These are phyloP conservation scores for Drosophila subsilvestris DNA, from an alignment of 2,888 invertebrate species.

Conservation along the genomic window DNA sequence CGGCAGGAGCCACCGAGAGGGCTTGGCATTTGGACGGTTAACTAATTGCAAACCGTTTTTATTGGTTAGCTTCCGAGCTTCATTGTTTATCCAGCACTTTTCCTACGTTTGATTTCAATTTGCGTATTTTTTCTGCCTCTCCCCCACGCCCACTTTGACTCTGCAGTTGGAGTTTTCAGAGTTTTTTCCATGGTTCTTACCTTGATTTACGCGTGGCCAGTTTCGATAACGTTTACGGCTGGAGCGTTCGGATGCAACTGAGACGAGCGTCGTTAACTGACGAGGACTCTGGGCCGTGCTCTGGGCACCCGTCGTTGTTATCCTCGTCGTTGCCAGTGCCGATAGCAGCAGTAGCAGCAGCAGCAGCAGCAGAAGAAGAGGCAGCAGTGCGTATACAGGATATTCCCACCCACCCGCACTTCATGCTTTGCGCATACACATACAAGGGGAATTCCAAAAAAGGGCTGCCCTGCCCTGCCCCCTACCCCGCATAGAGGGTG, in stretches of 20 bases:
- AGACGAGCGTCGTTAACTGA: conserved; percentile 77
- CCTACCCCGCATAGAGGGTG: conserved; percentile 44
- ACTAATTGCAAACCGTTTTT: conserved; percentile 41
- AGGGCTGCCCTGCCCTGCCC: too few species aligned
- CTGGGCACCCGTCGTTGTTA: conserved; percentile 45
- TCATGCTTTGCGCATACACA: conserved; percentile 55
- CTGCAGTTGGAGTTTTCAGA: conserved; percentile 12
- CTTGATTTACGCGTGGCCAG: conserved; percentile 68
- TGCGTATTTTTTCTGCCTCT: conserved; percentile 13
- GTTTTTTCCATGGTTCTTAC: conserved; percentile 47
- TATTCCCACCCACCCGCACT: conserved; percentile 39
- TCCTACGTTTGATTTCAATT: conserved; percentile 42
- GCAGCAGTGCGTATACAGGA: conserved; percentile 57
- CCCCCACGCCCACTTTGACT: conserved; percentile 1
- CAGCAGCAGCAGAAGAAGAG: background rate
- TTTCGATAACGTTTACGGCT: conserved; percentile 76
- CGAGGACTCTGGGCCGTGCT: conserved; percentile 45
- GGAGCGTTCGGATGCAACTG: conserved; percentile 82
- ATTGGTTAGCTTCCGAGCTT: background rate
- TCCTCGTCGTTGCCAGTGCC: conserved; percentile 48
- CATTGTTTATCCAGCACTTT: conserved; percentile 17
- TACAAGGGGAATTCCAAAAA: conserved; percentile 52
- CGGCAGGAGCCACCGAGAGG: conserved; percentile 36
- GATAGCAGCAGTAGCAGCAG: conserved; percentile 28
- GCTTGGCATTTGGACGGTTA: conserved; percentile 49